A percentile compares a stretch with the other conserved stretches of the same genome.
Evolutionary conservation across 1,140 invertebrate species (phyloP).

Genomic region (Triops longicaudatus): DNA sequence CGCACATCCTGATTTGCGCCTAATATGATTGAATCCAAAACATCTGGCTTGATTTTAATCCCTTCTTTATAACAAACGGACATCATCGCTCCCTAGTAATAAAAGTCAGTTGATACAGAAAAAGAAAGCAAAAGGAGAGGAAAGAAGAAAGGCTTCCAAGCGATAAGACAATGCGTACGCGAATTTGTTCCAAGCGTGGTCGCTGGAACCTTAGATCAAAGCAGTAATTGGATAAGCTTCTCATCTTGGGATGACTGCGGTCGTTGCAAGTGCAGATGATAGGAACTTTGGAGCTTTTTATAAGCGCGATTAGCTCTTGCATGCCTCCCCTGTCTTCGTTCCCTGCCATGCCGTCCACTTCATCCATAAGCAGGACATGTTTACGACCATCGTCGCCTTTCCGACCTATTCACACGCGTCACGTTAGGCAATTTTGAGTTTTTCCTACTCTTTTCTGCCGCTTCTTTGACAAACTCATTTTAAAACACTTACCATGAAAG

Average conservation of each 20-base stretch:
- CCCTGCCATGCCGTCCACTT: constrained; percentile 99
- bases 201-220: constrained; percentile 80
- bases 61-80: constrained; percentile 86
- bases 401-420: background rate
- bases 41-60: constrained; percentile 66
- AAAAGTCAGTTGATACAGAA: constrained; percentile 32
- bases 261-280: constrained; percentile 99
- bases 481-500: constrained; percentile 41
- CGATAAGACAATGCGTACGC: constrained; percentile 45
- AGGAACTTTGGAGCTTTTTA: constrained; percentile 83
- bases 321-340: constrained; percentile 97
- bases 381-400: constrained; percentile 24
- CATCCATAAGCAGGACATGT: constrained; percentile 96
- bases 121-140: too few relatives aligned
- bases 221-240: constrained; percentile 86
- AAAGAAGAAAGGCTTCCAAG: constrained; percentile 10
- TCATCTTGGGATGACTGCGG: constrained; percentile 85
- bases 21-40: constrained; percentile 71
- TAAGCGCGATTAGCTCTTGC: constrained; percentile 84
- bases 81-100: constrained; percentile 67
- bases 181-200: constrained; percentile 82
- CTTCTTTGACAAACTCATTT: background rate
- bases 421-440: background rate
- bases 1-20: constrained; percentile 87
- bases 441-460: background rate